Evolutionary conservation across 35 echinoderm and acorn worm genomes (phyloP), one percentile per base, ranked within the genome.

Genomic region (Amphiura filiformis): DNA sequence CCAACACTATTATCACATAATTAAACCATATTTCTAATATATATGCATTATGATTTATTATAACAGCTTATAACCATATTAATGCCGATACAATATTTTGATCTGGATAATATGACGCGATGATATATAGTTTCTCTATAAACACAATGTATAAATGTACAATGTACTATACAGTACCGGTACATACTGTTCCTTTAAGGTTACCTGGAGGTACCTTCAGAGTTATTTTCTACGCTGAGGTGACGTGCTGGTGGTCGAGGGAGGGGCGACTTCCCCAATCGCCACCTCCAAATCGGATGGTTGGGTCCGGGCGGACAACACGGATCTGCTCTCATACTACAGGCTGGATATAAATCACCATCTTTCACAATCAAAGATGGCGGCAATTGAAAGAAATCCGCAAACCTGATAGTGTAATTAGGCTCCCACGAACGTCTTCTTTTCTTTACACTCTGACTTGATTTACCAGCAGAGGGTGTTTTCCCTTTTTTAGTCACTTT

Each of bases 241-340:
- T n/a, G 61, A 70, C 17, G 61, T 36, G 31, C 14, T 35, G 38
- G 33, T 23, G 86, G 36, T 37, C 44, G 76, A 14, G 86, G 77
- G 32, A 88, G 44, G 0, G 86, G 86, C 13, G 38, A 7, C 18
- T 80, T 34, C 9, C 86, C 86, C 41, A 88, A 33, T 61, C 78
- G 35, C 86, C 86, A 88, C 30, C 52, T 78, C 86, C 86, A 88
- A 56, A 88, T 80, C 14, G 86, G 86, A 56, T 88, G 86, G 78
- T 39, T 56, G 13, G 76, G 36, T n/a, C 31, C 76, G 22, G 86
- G 86, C 34, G 76, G 39, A 34, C 78, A 32, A 13, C 35, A 9
- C 0, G 77, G 47, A 78, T 88, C 86, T 17, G 77, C 86, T 13
- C 30, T 42, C 76, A 78, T 42, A 23, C 76, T 44, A 35, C 49